Base-by-base conservation (phyloP, 2,797 vertebrate genomes). In the Buceros bicornis region DNA sequence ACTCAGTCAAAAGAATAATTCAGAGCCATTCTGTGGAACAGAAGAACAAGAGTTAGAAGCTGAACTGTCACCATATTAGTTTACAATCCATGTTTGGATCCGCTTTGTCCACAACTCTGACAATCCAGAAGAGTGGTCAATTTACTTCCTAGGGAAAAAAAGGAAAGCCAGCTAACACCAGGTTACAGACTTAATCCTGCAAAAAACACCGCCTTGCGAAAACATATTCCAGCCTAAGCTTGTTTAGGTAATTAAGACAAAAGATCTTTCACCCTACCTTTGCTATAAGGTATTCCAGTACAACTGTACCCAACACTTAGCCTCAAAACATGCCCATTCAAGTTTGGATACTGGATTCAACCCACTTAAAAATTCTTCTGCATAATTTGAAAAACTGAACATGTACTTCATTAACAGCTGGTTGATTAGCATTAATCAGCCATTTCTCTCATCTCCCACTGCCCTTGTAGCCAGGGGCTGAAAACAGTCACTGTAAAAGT, bases 261-360 rank as follows among this genome's bases (percentile, higher is more conserved):
- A 93, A 91, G 66, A 87, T 93, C 88, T 96, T 95, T 87, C 92
- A 94, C 70, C 93, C 87, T 95, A 64, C 76, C 85, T 89, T 92
- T 78, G 84, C 89, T 95, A 78, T n/a, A 96, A 97, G 64, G 89
- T 91, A 96, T 96, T 89, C 62, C 45, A 74, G 80, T 73, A 91
- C 77, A 74, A 88, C 81, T 47, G 69, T 79, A 92, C 82, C 74
- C 42, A 42, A 78, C 79, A 50, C 79, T 77, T 94, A 73, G 45
- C 80, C 70, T 92, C 64, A 95, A 94, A 96, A 95, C 97, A 97
- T 95, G 98, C 70, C 90, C 61, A 47, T 89, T 91, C 96, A 97
- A 89, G 96, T 93, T 9, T 78, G 54, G 65, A 93, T 95, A 91
- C 88, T 80, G 81, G 77, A 92, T 56, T 87, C 53, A 90, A 82